These are phyloP conservation scores for Cyprinus carpio DNA, from an alignment of 2,113 vertebrate genomes.

Conservation along the genomic window DNA sequence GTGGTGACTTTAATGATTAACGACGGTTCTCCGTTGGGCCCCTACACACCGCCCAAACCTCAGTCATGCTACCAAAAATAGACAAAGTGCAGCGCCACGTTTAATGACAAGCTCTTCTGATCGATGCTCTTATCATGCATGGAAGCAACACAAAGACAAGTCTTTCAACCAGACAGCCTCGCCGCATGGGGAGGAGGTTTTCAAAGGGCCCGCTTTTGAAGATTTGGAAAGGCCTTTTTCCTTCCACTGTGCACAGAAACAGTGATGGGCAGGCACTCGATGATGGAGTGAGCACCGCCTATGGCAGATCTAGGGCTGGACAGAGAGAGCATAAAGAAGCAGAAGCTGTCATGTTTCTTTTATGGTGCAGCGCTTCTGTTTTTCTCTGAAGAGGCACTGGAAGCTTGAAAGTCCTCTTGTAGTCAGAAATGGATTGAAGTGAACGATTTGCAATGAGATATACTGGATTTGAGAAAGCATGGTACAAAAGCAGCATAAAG, in stretches of 20 bases:
- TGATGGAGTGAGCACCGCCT: constrained; percentile 34
- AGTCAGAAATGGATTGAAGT: neutral
- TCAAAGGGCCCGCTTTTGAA: constrained; percentile 39
- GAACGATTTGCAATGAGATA: neutral
- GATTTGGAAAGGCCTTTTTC: constrained; percentile 47
- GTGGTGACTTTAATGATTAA: constrained; percentile 42
- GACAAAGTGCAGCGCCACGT: constrained; percentile 22
- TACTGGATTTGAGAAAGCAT: neutral
- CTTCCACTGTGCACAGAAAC: constrained; percentile 19
- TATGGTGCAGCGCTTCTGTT: neutral
- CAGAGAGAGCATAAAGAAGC: neutral
- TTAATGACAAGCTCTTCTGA: constrained; percentile 48
- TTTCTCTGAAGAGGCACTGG: neutral
- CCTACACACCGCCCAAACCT: constrained; percentile 32
- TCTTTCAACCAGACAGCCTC: constrained; percentile 54
- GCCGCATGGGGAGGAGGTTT: constrained; percentile 36
- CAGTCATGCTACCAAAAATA: constrained; percentile 37
- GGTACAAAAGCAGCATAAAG: neutral
- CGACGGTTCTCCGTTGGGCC: constrained; percentile 39
- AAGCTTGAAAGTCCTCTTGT: constrained; percentile 26
- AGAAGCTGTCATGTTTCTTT: constrained; percentile 30
- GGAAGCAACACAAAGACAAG: constrained; percentile 39
- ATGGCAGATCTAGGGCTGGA: constrained; percentile 34
- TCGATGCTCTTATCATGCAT: constrained; percentile 43
- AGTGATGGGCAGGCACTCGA: constrained; percentile 36